Evolutionary conservation across 2,113 vertebrate species (phyloP).

Genomic region (Seriola dumerili): DNA sequence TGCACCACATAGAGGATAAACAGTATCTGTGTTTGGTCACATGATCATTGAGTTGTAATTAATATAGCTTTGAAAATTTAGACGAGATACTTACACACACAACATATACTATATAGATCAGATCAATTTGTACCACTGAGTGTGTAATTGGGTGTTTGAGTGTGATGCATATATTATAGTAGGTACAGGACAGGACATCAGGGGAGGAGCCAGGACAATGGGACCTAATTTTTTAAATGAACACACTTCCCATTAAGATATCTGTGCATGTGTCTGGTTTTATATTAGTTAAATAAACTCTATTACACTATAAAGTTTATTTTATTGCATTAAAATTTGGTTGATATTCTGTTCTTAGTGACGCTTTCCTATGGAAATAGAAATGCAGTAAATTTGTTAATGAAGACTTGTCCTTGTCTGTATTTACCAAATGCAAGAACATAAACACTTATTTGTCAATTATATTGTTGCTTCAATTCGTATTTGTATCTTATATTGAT

Average conservation of each 20-base stretch:
- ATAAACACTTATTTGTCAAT: neutral
- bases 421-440: no score
- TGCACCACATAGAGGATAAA: neutral
- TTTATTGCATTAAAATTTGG: conserved; percentile 19
- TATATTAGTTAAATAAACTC: neutral
- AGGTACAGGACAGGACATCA: no score
- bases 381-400: neutral
- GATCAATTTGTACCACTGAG: no score
- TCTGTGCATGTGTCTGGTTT: no score
- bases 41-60: neutral
- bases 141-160: no score
- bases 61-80: neutral
- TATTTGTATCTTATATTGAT: neutral
- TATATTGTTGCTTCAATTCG: neutral
- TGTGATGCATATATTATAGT: no score
- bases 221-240: no score
- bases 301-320: conserved; percentile 2
- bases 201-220: no score
- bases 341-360: neutral
- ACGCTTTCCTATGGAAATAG: neutral
- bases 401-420: neutral
- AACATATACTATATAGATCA: no score
- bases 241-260: neutral
- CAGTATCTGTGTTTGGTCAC: neutral
- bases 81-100: no score